Evolutionary conservation across 2,888 invertebrate species (phyloP).

Genomic region (Drosophila setosimentum): DNA sequence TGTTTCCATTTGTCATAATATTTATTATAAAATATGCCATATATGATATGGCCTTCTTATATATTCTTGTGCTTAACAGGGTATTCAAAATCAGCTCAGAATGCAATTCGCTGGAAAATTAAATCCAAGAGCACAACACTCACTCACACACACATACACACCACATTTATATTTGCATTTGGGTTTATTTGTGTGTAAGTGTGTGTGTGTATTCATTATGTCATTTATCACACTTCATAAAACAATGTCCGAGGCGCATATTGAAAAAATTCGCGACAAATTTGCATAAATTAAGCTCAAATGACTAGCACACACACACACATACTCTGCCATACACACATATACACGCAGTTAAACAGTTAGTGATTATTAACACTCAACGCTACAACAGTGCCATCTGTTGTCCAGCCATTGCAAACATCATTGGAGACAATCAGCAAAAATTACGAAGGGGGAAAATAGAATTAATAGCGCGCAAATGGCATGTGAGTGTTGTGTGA

Average conservation of each 20-base stretch:
- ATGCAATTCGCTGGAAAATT: slow-evolving; percentile 66
- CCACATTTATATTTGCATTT: neutral
- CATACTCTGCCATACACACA: slow-evolving; percentile 6
- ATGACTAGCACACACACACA: slow-evolving; percentile 43
- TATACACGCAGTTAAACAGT: slow-evolving; percentile 37
- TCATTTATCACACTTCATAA: slow-evolving; percentile 40
- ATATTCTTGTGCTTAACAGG: neutral
- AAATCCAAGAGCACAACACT: slow-evolving; percentile 48
- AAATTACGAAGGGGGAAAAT: neutral
- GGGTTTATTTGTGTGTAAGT: neutral
- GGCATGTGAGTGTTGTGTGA: slow-evolving; percentile 12
- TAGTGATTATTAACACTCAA: slow-evolving; percentile 42
- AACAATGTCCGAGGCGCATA: slow-evolving; percentile 36
- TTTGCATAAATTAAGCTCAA: slow-evolving; percentile 64
- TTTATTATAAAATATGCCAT: no score
- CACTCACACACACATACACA: neutral
- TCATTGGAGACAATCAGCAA: slow-evolving; percentile 4
- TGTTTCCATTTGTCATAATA: neutral
- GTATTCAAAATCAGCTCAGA: slow-evolving; percentile 37
- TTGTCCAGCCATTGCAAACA: slow-evolving; percentile 23
- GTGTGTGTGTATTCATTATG: slow-evolving; percentile 41
- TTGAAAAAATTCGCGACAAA: slow-evolving; percentile 53
- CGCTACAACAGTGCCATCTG: slow-evolving; percentile 32
- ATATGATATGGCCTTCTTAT: neutral
- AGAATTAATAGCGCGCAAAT: slow-evolving; percentile 28